Conservation (phyloP, 2,888 invertebrate genomes). For the Myathropa florea region DNA sequence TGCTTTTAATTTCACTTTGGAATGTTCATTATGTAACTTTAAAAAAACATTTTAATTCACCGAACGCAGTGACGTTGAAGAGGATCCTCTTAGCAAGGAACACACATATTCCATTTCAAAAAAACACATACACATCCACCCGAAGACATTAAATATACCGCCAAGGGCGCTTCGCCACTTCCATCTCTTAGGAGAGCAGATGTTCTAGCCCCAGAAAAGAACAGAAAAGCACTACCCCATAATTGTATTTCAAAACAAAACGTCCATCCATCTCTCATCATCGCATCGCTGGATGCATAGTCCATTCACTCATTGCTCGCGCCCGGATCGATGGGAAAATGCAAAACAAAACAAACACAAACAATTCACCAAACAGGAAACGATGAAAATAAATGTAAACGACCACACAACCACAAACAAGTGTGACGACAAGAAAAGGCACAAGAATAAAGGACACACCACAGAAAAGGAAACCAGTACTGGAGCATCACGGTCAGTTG, state of each 20-base stretch:
- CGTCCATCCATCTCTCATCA: neutral
- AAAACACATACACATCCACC: neutral
- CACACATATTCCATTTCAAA: neutral
- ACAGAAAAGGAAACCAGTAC: constrained; percentile 56
- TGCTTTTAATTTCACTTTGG: neutral
- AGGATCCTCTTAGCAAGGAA: neutral
- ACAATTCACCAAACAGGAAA: constrained; percentile 54
- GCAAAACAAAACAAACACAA: constrained; percentile 60
- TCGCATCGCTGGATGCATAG: neutral
- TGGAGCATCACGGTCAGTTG: constrained; percentile 56
- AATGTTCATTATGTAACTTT: neutral
- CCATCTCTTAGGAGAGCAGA: neutral
- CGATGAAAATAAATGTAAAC: constrained; percentile 49
- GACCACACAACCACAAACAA: constrained; percentile 38
- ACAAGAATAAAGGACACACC: constrained; percentile 25
- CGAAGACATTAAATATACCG: neutral
- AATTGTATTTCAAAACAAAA: neutral
- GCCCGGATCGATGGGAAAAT: constrained; percentile 38
- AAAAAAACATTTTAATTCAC: neutral
- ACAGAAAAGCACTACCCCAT: neutral
- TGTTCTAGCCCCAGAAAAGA: neutral
- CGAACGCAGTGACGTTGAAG: neutral
- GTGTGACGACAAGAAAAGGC: neutral
- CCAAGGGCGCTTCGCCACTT: neutral
- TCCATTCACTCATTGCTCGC: neutral